phyloP scores from a whole-genome alignment of 1,140 invertebrate species.

The Drosophila mauritiana region DNA sequence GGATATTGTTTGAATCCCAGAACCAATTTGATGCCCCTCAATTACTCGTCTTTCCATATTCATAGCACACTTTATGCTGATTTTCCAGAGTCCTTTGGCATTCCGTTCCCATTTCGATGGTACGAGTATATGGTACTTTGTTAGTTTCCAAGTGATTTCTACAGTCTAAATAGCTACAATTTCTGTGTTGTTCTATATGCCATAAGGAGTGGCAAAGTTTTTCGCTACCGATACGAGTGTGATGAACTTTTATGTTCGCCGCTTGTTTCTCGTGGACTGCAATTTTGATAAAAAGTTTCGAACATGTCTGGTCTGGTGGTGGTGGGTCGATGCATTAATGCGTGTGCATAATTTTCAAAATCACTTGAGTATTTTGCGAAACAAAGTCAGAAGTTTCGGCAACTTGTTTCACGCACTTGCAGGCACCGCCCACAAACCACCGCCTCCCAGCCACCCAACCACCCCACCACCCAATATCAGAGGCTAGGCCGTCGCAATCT shows the following conservation, averaged over 20 bases:
- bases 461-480: constrained; percentile 22
- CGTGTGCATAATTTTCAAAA: constrained; percentile 80
- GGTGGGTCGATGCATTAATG: constrained; percentile 66
- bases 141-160: background rate
- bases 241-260: constrained; percentile 27
- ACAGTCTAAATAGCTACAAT: background rate
- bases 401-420: constrained; percentile 64
- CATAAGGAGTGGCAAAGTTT: constrained; percentile 10
- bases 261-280: constrained; percentile 16
- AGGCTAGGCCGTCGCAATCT: constrained; percentile 49
- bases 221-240: constrained; percentile 5
- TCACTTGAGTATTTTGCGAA: constrained; percentile 73
- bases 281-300: constrained; percentile 60
- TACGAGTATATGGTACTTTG: background rate
- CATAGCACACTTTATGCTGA: background rate
- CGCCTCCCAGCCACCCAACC: background rate
- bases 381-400: constrained; percentile 75
- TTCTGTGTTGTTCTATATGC: background rate
- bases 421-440: background rate
- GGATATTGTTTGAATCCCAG: constrained; percentile 9
- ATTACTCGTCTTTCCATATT: constrained; percentile 11
- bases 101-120: no score
- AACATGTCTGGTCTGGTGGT: constrained; percentile 5
- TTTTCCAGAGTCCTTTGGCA: background rate
- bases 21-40: constrained; percentile 5